phyloP scores from a whole-genome alignment of 2,113 vertebrate species.

The Chamaetylas fuelleborni region DNA sequence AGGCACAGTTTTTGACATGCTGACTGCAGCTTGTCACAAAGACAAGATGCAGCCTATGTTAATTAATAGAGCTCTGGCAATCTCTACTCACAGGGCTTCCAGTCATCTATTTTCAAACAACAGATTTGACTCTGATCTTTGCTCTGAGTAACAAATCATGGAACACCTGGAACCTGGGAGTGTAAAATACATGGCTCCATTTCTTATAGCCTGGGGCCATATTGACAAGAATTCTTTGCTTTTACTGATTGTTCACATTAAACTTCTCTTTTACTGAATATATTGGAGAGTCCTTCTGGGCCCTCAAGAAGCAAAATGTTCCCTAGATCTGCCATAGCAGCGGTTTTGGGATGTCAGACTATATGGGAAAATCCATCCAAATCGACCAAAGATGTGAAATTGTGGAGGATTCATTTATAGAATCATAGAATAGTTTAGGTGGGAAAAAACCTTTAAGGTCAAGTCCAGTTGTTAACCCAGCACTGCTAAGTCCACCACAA shows the following conservation, averaged over 20 bases:
- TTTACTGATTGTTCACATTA: not conserved
- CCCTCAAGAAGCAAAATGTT: not conserved
- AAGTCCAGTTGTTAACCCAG: not conserved
- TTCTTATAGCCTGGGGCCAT: not conserved
- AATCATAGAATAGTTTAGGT: not conserved
- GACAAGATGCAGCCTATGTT: not conserved
- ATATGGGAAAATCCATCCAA: not conserved
- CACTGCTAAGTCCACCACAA: not conserved
- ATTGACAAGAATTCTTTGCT: not conserved
- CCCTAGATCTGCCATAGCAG: not conserved
- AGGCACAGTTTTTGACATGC: not conserved
- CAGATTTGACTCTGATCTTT: not conserved
- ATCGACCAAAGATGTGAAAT: not conserved
- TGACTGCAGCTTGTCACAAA: not conserved
- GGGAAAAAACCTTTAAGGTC: not conserved
- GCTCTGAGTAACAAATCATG: not conserved
- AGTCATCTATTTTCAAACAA: not conserved
- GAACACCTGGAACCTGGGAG: not conserved
- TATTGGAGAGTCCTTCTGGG: not conserved
- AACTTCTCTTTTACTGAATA: not conserved
- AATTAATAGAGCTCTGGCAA: not conserved
- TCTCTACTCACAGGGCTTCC: not conserved
- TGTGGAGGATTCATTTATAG: not conserved
- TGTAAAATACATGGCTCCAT: not conserved
- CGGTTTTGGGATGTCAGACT: not conserved